phyloP scores from a whole-genome alignment of 1,140 invertebrate species.

The Nixonia krombeini region DNA sequence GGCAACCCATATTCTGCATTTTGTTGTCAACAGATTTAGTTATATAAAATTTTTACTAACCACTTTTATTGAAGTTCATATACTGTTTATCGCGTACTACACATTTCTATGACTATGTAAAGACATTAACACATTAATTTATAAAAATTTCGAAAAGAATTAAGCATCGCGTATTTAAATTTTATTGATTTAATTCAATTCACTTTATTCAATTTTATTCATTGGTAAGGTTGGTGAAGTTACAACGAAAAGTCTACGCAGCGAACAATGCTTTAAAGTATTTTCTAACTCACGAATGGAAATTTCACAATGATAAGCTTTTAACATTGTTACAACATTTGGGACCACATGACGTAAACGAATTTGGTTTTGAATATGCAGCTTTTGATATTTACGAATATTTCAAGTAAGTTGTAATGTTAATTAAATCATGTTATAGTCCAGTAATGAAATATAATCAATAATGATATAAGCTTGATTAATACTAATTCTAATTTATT shows the following conservation, averaged over 20 bases:
- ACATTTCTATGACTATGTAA: too few relatives aligned
- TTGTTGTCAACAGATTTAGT: conserved; percentile 2
- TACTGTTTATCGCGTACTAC: too few relatives aligned
- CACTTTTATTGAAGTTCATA: too few relatives aligned
- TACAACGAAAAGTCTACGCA: conserved; percentile 85
- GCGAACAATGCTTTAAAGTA: conserved; percentile 82
- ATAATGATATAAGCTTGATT: conserved; percentile 58
- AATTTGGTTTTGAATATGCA: conserved; percentile 75
- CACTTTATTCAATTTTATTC: conserved; percentile 4
- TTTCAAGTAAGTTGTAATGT: conserved; percentile 53
- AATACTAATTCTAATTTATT: conserved; percentile 69
- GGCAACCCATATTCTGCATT: not conserved
- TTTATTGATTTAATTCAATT: too few relatives aligned
- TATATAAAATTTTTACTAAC: too few relatives aligned
- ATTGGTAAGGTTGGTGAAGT: conserved; percentile 78
- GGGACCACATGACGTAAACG: conserved; percentile 75
- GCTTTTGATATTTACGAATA: conserved; percentile 49
- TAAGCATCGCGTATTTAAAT: too few relatives aligned
- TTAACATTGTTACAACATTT: conserved; percentile 75
- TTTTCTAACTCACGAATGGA: conserved; percentile 87
- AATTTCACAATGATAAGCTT: conserved; percentile 83
- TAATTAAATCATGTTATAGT: not conserved
- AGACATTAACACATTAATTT: too few relatives aligned
- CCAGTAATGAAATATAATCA: too few relatives aligned
- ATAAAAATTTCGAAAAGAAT: too few relatives aligned